A percentile compares a stretch with the other conserved stretches of the same genome.
These are phyloP conservation scores for Sebastes taczanowskii DNA, from an alignment of 2,797 vertebrate species.

Conservation along the genomic window DNA sequence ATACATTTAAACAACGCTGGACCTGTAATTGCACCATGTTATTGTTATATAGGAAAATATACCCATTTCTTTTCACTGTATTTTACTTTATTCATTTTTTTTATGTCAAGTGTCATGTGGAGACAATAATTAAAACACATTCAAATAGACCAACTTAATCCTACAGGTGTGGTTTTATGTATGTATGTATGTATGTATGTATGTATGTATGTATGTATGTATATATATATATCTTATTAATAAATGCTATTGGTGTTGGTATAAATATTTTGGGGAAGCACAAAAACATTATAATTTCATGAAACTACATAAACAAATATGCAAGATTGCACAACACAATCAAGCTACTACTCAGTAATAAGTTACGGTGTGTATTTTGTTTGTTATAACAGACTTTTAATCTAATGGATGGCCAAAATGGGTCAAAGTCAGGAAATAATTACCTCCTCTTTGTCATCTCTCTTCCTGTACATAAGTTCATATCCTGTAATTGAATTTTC, in stretches of 20 bases:
- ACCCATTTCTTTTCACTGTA: neutral
- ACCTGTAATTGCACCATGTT: neutral
- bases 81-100: neutral
- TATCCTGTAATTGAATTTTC: conserved; percentile 96
- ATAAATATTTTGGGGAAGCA: neutral
- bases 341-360: neutral
- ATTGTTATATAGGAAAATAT: neutral
- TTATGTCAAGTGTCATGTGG: neutral
- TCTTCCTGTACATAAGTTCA: conserved; percentile 95
- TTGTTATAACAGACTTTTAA: neutral
- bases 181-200: neutral
- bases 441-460: conserved; percentile 96
- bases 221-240: neutral
- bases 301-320: neutral
- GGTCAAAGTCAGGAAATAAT: neutral
- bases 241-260: neutral
- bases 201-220: rapidly evolving
- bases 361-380: neutral
- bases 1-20: neutral
- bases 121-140: neutral
- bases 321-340: neutral
- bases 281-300: neutral
- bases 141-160: neutral
- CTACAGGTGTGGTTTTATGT: neutral
- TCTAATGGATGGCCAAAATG: neutral